Evolutionary conservation across 2,113 vertebrate genomes (phyloP), one percentile per base, ranked within the genome.

Genomic region (Garra rufa): DNA sequence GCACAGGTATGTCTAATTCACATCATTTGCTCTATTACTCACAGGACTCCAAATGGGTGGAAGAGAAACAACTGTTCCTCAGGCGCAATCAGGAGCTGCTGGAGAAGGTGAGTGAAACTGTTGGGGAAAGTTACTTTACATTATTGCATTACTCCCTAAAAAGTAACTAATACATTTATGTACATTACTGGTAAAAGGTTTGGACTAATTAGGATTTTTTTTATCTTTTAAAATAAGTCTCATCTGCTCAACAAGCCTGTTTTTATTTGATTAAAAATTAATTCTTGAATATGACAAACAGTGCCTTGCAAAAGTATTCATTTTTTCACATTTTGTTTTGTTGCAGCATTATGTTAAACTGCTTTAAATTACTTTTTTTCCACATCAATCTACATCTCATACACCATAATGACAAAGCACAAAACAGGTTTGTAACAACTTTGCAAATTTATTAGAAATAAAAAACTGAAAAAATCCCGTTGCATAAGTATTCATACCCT

Each of bases 41-140:
- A 89, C 91, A 99, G 98, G 98, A 99, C 90, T 99, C 98, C 0
- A 97, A 96, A 89, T 99, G 98, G 98, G 98, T 99, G 87, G 98
- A 99, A 91, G 98, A 99, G 92, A 99, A 99, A 88, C 98, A 99
- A 88, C 95, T 97, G 84, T 99, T 99, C 92, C 92, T 99, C 89
- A 95, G 96, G 87, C 94, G 97, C 91, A 99, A 99, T 90, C 98
- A 99, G 91, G 98, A 99, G 89, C 94, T 99, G 87, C 91, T 97
- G 88, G 97, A 99, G 30, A 99, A 98, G 98, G 98, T 81, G 19
- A 57, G 52, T 1, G 7, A 21, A 19, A 15, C 13, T 48, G 46
- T 15, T 48, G 46, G 46, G 14, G 14, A 15, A 14, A 1, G 14
- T n/a, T n/a, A n/a, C n/a, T n/a, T 55, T 55, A 21, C 50, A 55